Conservation (phyloP, 1,140 invertebrate genomes). For the Gryllus bimaculatus region DNA sequence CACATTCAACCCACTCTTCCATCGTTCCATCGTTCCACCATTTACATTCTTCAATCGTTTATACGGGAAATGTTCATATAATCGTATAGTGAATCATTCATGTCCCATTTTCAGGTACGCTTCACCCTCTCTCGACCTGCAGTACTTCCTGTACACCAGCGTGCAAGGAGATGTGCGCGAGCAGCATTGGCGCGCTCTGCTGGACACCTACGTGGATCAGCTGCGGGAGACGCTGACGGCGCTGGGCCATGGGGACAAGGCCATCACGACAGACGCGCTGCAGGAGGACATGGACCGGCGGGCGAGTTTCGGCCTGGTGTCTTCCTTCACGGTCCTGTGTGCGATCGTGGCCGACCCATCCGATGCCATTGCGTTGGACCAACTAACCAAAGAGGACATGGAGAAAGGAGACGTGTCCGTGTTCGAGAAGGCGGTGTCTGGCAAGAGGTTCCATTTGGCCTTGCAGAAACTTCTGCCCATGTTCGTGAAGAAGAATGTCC, state of each 20-base stretch:
- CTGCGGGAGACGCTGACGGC: constrained; percentile 14
- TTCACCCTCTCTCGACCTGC: constrained; percentile 23
- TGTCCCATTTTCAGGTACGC: constrained; percentile 11
- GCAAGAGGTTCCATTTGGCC: neutral
- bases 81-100: too few species aligned
- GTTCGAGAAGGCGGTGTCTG: neutral
- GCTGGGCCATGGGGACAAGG: neutral
- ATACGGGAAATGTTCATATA: too few species aligned
- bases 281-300: constrained; percentile 16
- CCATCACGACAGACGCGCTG: neutral
- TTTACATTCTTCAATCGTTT: too few species aligned
- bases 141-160: constrained; percentile 23
- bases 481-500: constrained; percentile 4
- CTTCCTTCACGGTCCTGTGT: constrained; percentile 7
- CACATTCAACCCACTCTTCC: too few species aligned
- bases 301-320: constrained; percentile 15
- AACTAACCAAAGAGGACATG: neutral
- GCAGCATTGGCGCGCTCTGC: constrained; percentile 34
- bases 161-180: constrained; percentile 33
- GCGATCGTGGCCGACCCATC: constrained; percentile 11
- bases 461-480: neutral
- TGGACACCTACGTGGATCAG: constrained; percentile 36
- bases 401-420: neutral
- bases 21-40: too few species aligned
- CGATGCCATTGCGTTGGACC: constrained; percentile 9